Base-by-base conservation (phyloP, 2,888 invertebrate genomes). In the Thereva unica region DNA sequence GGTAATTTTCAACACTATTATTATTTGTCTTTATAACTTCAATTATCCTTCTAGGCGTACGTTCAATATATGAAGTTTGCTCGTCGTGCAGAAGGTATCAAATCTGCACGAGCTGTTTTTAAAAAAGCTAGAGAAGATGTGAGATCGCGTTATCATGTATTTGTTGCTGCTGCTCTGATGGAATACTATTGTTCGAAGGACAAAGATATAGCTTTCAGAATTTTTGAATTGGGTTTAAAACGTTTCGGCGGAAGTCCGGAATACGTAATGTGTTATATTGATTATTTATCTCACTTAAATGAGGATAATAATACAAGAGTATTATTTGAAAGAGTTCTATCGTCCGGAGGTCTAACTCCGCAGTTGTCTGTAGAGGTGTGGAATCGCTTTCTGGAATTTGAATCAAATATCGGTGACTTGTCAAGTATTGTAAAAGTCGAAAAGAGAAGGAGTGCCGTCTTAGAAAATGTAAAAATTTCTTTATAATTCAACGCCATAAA, bases 11-110 rank as follows among this genome's bases (percentile, higher is more conserved):
- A n/a, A 23, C 23, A 45, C 45, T 5, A 23, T 53, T 63, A 34
- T 38, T 7, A 42, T 64, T 45, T 38, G 63, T 50, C n/a, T 44
- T 67, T 40, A 1, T 7, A 37, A 10, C 1, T 52, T 23, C 10
- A 53, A 61, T 23, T 61, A 56, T 67, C n/a, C 53, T 76, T 77
- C 5, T 75, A 93, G 87, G 94, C 95, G 0, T 99, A 95, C 78
- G 94, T 99, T 10, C 99, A 99, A 77, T 97, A 97, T 77, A 99
- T 99, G 98, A 97, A 97, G 83, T 99, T 99, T 79, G 93, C 96
- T 0, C 85, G 99, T 9, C 84, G 99, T 57, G 96, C 97, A 0
- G 98, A 99, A 79, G 99, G 99, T 35, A 98, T 99, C 71, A 97
- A 97, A 80, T 91, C 97, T 0, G 97, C 98, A 0, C 83, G 99